These are phyloP conservation scores for Brachionichthys hirsutus DNA, from an alignment of 2,113 vertebrate species.

Conservation along the genomic window DNA sequence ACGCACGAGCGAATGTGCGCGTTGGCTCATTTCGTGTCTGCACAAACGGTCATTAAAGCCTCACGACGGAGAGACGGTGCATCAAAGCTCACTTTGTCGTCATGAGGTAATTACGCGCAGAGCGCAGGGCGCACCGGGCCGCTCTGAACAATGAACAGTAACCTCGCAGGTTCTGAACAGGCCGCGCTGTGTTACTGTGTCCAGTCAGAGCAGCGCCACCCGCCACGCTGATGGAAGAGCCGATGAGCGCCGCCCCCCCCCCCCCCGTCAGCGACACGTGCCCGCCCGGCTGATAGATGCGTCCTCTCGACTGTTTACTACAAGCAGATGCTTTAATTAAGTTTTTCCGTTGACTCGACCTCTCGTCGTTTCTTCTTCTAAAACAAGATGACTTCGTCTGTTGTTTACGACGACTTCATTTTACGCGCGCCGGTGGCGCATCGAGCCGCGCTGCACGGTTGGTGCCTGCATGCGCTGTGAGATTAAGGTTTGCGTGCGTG, in stretches of 20 bases:
- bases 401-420: conserved; percentile 66
- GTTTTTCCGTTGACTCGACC: conserved; percentile 59
- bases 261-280: conserved; percentile 75
- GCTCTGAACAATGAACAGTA: conserved; percentile 69
- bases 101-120: conserved; percentile 72
- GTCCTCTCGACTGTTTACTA: conserved; percentile 75
- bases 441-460: conserved; percentile 15
- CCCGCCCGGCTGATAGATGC: conserved; percentile 73
- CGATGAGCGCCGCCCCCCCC: conserved; percentile 60
- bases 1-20: too few relatives aligned
- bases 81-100: conserved; percentile 77
- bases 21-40: conserved; percentile 20
- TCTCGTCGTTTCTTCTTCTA: conserved; percentile 56
- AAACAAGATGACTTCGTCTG: conserved; percentile 71
- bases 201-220: conserved; percentile 37
- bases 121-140: conserved; percentile 54
- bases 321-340: conserved; percentile 75
- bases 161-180: conserved; percentile 68
- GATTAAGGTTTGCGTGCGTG: conserved; percentile 15
- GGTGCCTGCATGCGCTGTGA: conserved; percentile 28
- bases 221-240: conserved; percentile 59
- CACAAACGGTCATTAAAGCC: conserved; percentile 67
- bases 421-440: conserved; percentile 46
- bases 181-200: conserved; percentile 46
- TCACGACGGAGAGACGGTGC: conserved; percentile 52